These are phyloP conservation scores for Carcina quercana DNA, from an alignment of 2,888 invertebrate species.

Conservation along the genomic window DNA sequence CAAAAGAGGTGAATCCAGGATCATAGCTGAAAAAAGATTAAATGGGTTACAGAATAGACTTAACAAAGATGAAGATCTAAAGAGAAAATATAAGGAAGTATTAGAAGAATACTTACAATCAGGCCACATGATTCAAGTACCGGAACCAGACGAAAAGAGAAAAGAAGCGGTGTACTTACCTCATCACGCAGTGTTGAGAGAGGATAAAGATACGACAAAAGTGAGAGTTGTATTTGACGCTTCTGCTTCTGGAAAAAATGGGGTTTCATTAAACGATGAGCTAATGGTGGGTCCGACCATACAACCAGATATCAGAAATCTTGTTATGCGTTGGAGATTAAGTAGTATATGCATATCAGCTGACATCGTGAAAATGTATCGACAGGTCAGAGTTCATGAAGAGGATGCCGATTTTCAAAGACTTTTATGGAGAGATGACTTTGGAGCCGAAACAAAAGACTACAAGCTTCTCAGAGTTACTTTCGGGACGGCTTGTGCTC, in stretches of 20 bases:
- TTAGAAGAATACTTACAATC: constrained; percentile 12
- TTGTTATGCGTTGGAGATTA: constrained; percentile 16
- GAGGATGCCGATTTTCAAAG: constrained; percentile 15
- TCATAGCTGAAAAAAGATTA: constrained; percentile 5
- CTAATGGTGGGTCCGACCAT: constrained; percentile 11
- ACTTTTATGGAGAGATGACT: constrained; percentile 12
- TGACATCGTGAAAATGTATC: constrained; percentile 25
- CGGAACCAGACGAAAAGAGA: not conserved
- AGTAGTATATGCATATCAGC: constrained; percentile 16
- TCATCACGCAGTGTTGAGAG: constrained; percentile 17
- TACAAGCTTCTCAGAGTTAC: constrained; percentile 16
- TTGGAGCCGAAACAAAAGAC: constrained; percentile 10
- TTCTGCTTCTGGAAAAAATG: constrained; percentile 6
- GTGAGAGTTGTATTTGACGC: constrained; percentile 18
- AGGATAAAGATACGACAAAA: constrained; percentile 15
- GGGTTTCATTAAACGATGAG: constrained; percentile 12
- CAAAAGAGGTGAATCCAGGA: constrained; percentile 1
- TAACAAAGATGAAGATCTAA: constrained; percentile 3
- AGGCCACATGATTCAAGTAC: constrained; percentile 11
- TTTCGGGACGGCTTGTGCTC: constrained; percentile 14
- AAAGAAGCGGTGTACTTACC: constrained; percentile 14
- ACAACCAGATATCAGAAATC: constrained; percentile 17
- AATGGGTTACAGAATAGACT: constrained; percentile 2
- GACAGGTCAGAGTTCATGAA: constrained; percentile 16
- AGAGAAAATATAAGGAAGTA: constrained; percentile 8